These are phyloP conservation scores for Rhizoglyphus robini DNA, from an alignment of 1,140 invertebrate species.

Conservation along the genomic window DNA sequence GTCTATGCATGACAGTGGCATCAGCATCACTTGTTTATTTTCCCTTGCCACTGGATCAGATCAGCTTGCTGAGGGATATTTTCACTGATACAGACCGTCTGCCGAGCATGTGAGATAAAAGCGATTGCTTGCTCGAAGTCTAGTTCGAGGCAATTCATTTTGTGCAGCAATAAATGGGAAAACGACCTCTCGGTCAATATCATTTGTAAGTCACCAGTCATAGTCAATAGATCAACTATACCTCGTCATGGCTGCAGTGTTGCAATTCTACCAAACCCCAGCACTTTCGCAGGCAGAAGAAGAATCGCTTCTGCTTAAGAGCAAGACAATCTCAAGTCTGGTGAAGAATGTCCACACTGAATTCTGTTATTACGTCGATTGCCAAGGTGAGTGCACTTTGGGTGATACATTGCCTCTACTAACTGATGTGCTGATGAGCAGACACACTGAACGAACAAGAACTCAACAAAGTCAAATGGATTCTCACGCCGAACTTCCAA, in stretches of 20 bases:
- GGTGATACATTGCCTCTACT: background rate
- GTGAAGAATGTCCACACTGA: conserved; percentile 20
- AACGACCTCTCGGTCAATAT: background rate
- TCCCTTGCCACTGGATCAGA: background rate
- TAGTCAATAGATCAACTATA: background rate
- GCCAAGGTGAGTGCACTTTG: conserved; percentile 15
- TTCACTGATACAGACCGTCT: too few species aligned
- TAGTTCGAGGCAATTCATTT: too few species aligned
- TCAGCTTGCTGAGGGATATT: background rate
- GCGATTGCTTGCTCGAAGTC: too few species aligned
- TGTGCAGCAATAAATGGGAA: background rate
- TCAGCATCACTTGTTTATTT: too few species aligned
- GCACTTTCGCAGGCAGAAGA: background rate
- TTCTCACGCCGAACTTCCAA: conserved; percentile 25
- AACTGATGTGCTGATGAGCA: background rate
- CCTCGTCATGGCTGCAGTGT: background rate
- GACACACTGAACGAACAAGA: background rate
- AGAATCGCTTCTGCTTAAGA: background rate
- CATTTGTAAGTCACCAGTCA: conserved; percentile 6
- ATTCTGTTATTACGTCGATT: conserved; percentile 26
- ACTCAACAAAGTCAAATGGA: conserved; percentile 22
- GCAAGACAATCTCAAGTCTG: background rate
- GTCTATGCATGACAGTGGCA: too few species aligned
- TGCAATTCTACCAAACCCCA: conserved; percentile 18
- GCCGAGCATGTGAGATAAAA: too few species aligned